Percentiles rank a stretch among this genome's conserved stretches.
These are phyloP conservation scores for Zaprionus capensis DNA, from an alignment of 1,140 invertebrate species.

Conservation along the genomic window DNA sequence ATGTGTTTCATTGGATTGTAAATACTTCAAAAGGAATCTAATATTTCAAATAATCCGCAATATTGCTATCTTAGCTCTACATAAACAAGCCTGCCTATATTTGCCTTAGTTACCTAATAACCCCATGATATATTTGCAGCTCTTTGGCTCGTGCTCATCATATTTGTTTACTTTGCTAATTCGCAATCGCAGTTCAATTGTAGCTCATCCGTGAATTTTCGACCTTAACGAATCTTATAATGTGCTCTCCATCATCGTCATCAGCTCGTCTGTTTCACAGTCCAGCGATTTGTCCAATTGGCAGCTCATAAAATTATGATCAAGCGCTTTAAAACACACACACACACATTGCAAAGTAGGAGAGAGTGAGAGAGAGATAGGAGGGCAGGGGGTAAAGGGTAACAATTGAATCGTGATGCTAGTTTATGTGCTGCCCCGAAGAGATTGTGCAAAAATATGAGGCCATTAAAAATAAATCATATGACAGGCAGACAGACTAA, in stretches of 20 bases:
- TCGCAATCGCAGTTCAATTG: conserved; percentile 13
- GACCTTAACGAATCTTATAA: conserved; percentile 34
- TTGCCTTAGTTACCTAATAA: neutral
- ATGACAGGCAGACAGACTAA: conserved; percentile 40
- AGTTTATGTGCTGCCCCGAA: conserved; percentile 60
- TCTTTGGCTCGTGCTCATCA: neutral
- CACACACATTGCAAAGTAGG: neutral
- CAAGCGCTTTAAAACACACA: conserved; percentile 43
- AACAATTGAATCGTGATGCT: conserved; percentile 59
- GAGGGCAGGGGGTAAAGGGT: conserved; percentile 17
- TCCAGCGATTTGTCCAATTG: conserved; percentile 74
- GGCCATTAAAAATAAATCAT: conserved; percentile 80
- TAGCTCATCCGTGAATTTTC: conserved; percentile 27
- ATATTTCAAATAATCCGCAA: too few species aligned
- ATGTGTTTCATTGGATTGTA: too few species aligned
- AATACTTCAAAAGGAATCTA: too few species aligned
- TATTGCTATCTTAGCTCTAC: too few species aligned
- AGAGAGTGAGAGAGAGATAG: neutral
- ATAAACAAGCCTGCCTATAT: neutral
- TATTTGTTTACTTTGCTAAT: neutral
- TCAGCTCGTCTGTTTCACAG: conserved; percentile 27
- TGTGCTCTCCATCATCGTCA: conserved; percentile 15
- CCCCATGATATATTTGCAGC: neutral
- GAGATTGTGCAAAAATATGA: conserved; percentile 65
- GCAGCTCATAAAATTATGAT: conserved; percentile 79